phyloP scores from a whole-genome alignment of 2,888 invertebrate genomes.

The Hypomecis atomaria region DNA sequence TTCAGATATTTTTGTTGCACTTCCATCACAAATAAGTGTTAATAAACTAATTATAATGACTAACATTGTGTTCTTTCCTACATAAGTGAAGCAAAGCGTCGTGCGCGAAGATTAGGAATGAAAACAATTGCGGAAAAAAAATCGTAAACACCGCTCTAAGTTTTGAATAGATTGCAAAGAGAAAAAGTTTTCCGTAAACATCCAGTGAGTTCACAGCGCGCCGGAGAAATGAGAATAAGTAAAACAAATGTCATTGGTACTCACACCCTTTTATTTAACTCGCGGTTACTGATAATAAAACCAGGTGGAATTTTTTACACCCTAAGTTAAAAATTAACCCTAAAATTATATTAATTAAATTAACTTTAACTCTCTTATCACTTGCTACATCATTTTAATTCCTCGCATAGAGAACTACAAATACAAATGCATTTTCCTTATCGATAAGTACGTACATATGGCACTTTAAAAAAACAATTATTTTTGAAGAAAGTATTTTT shows the following conservation, averaged over 20 bases:
- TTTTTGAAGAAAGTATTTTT: too few relatives aligned
- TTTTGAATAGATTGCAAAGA: slow-evolving; percentile 18
- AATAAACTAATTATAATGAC: slow-evolving; percentile 21
- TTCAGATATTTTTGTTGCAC: slow-evolving; percentile 31
- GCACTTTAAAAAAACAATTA: too few relatives aligned
- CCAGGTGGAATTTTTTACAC: slow-evolving; percentile 18
- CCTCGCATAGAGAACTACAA: too few relatives aligned
- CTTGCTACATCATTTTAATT: too few relatives aligned
- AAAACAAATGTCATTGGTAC: slow-evolving; percentile 46
- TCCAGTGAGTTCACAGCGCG: slow-evolving; percentile 24
- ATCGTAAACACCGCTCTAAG: background rate
- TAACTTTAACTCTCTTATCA: too few relatives aligned
- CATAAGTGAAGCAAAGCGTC: slow-evolving; percentile 1
- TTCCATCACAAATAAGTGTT: slow-evolving; percentile 12
- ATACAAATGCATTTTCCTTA: too few relatives aligned
- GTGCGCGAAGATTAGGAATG: slow-evolving; percentile 1
- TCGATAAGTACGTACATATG: too few relatives aligned
- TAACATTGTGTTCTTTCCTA: slow-evolving; percentile 17
- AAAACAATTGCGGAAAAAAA: slow-evolving; percentile 14
- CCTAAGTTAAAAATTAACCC: too few relatives aligned
- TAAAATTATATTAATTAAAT: too few relatives aligned
- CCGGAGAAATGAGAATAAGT: slow-evolving; percentile 39
- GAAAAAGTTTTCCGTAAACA: slow-evolving; percentile 26
- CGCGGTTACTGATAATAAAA: slow-evolving; percentile 43
- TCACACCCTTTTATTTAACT: slow-evolving; percentile 54